These are phyloP conservation scores for Andrena fulva DNA, from an alignment of 2,888 invertebrate genomes.

Conservation along the genomic window DNA sequence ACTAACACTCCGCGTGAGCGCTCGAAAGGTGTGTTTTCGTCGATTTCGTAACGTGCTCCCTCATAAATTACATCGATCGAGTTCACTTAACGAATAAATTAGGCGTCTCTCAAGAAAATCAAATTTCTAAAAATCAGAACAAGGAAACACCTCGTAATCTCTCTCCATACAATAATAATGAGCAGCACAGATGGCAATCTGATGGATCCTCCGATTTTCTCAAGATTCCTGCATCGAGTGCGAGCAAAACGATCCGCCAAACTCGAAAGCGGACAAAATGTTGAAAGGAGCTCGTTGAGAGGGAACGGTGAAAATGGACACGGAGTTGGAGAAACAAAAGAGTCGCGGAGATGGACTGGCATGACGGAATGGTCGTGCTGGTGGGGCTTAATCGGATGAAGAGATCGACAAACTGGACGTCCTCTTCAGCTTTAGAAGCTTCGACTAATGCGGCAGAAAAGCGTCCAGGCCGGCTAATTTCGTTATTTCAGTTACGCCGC, in stretches of 20 bases:
- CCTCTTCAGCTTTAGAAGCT: conserved; percentile 69
- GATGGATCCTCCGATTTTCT: no score
- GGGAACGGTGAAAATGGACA: background rate
- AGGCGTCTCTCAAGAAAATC: no score
- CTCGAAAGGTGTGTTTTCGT: conserved; percentile 27
- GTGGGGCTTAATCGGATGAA: conserved; percentile 81
- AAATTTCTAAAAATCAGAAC: no score
- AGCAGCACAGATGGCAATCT: no score
- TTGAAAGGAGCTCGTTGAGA: background rate
- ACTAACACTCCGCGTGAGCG: conserved; percentile 22
- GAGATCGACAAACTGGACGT: conserved; percentile 81
- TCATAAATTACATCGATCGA: background rate
- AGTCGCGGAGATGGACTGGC: conserved; percentile 51
- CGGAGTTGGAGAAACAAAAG: conserved; percentile 34
- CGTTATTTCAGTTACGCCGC: conserved; percentile 21
- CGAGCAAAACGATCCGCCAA: no score
- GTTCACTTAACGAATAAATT: no score
- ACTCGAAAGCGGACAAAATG: no score
- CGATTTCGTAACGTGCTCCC: conserved; percentile 37
- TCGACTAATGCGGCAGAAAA: conserved; percentile 55
- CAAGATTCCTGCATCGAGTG: no score
- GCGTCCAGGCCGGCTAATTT: conserved; percentile 32
- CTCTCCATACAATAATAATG: no score
- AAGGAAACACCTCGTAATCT: no score
- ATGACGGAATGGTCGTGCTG: conserved; percentile 52